Base-by-base conservation (phyloP, 1,140 invertebrate genomes). In the Radopholus similis region DNA sequence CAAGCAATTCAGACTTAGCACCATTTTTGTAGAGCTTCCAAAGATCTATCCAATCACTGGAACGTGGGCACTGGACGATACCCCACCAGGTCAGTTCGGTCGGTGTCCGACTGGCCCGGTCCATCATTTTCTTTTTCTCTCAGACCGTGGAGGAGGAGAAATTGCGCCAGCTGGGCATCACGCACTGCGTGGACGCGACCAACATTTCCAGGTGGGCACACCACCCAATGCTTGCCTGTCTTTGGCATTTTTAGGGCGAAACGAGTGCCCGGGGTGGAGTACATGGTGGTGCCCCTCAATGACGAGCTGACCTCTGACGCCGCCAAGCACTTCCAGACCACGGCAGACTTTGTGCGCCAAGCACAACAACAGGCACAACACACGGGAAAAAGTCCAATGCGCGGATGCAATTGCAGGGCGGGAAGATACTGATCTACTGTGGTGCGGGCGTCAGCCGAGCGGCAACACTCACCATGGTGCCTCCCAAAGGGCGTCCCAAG, bases 371-470 rank as follows among this genome's bases (percentile, higher is more conserved):
- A 74, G 21, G 70, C 72, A 49, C 30, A 58, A n/a, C 15, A 2
- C 32, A 21, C 11, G 13, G 21, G 13, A 26, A 15, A 58, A 15
- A 15, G 2, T 23, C 9, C n/a, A 56, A 60, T 70, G 21, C n/a
- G 5, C 28, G 9, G 30, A 4, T 5, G 13, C 1, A 18, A 54
- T 18, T 66, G 28, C 73, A 83, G 66, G 88, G 89, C 3, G 89
- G 90, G 15, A 86, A 87, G 68, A 88, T 88, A 0, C 80, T 93
- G 69, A 88, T 93, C 0, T 91, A 93, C 82, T 94, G 91, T 80
- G 89, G 91, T 0, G 91, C 92, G 2, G 92, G 92, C 1, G 82
- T 93, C 1, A 90, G 89, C 70, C 86, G 92, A 59, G 92, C 91
- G 0, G 90, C 91, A 2, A 87, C 89, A 2, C 84, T 95, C 0